Base-by-base conservation (phyloP, 2,797 vertebrate species). In the Heterohyrax brucei region DNA sequence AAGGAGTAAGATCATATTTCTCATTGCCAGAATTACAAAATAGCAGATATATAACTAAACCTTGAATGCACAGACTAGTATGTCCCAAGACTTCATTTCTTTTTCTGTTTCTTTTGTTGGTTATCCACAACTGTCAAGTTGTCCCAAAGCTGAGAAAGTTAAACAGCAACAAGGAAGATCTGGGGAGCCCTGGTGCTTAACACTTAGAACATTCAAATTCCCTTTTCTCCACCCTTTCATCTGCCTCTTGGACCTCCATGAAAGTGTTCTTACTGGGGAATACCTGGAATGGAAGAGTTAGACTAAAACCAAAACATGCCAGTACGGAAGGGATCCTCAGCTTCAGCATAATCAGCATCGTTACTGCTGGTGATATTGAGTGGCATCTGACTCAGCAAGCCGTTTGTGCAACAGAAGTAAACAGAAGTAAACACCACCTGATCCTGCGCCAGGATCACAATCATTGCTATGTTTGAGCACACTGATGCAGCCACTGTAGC, bases 151-250 rank as follows among this genome's bases (percentile, higher is more conserved):
- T 92, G 75, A 83, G 33, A 61, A 94, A n/a, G 28, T 68, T 61
- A 33, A 82, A 0, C 16, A 39, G 48, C 46, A 9, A 4, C 48
- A 79, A 81, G 26, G 72, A 89, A 78, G 7, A n/a, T 46, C 26
- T 82, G 5, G 22, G 10, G 14, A 33, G 1, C 24, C 26, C 12
- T 13, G 10, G 46, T 44, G 39, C 44, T 93, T 44, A 72, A 7
- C 66, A 89, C 62, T 91, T 44, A 83, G 28, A 86, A 62, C 1
- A 70, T 22, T 91, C 44, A 66, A 90, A 90, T 82, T 87, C 22
- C 1, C 16, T 76, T 68, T n/a, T 80, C 0, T 9, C 14, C 12
- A 19, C 18, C 4, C 28, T 9, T 64, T 16, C 22, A 24, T 13
- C 16, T 33, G 30, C 6, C n/a, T n/a, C 53, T 95, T 19, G 83